phyloP scores from a whole-genome alignment of 2,797 vertebrate species.

The Meriones psammophilus region DNA sequence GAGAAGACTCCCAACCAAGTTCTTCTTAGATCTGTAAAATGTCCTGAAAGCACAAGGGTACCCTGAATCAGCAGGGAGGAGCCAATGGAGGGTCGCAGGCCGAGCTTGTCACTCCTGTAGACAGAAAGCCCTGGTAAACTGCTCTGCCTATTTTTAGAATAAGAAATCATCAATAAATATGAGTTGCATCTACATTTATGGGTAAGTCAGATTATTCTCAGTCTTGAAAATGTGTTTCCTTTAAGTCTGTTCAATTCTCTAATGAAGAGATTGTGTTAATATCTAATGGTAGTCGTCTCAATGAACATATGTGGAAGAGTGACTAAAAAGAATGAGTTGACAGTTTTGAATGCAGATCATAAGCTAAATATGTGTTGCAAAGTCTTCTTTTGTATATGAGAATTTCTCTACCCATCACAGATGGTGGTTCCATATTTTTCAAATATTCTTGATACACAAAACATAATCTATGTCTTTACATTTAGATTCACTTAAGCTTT shows the following conservation, averaged over 20 bases:
- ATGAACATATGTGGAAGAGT: constrained; percentile 59
- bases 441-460: constrained; percentile 50
- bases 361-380: constrained; percentile 63
- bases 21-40: not conserved
- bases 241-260: constrained; percentile 57
- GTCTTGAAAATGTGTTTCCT: not conserved
- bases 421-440: constrained; percentile 57
- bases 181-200: constrained; percentile 42
- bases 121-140: constrained; percentile 40
- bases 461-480: constrained; percentile 54
- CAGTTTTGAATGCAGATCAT: constrained; percentile 59
- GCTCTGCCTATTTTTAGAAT: constrained; percentile 73
- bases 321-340: constrained; percentile 68
- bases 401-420: constrained; percentile 43
- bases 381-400: constrained; percentile 54
- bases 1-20: not conserved
- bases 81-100: not conserved
- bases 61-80: constrained; percentile 19
- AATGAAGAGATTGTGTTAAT: constrained; percentile 67
- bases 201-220: constrained; percentile 53
- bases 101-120: not conserved
- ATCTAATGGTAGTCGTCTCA: constrained; percentile 53
- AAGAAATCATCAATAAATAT: constrained; percentile 77
- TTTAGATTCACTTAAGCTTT: constrained; percentile 35
- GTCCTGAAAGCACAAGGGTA: not conserved